phyloP scores from a whole-genome alignment of 1,140 invertebrate genomes.

The Macrobrachium nipponense region DNA sequence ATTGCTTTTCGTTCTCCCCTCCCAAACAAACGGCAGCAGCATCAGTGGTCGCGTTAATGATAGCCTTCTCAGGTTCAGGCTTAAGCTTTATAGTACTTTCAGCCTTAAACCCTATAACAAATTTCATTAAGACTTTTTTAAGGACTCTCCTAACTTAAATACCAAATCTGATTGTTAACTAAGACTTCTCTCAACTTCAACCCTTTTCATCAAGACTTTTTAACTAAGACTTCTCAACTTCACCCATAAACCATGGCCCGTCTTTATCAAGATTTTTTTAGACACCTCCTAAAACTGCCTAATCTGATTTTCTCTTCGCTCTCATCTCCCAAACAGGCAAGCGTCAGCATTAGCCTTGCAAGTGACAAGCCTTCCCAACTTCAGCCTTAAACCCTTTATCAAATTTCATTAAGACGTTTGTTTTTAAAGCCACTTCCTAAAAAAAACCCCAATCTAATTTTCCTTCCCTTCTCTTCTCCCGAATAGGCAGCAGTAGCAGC shows the following conservation, averaged over 20 bases:
- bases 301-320: background rate
- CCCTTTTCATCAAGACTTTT: background rate
- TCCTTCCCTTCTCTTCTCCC: background rate
- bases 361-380: background rate
- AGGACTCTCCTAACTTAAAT: background rate
- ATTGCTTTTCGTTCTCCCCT: background rate
- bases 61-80: background rate
- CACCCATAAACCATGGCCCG: background rate
- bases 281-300: background rate
- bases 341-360: background rate
- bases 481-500: slow-evolving; percentile 17
- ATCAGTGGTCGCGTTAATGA: no score
- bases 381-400: background rate
- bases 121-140: background rate
- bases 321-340: background rate
- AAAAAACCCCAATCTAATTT: background rate
- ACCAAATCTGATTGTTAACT: no score
- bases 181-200: no score
- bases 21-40: no score
- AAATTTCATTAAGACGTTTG: no score
- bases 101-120: no score
- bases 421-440: background rate
- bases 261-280: background rate
- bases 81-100: no score
- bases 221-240: background rate